A percentile compares a stretch with the other conserved stretches of the same genome.
Conservation (phyloP, 2,888 invertebrate species). For the Protophormia terraenovae region DNA sequence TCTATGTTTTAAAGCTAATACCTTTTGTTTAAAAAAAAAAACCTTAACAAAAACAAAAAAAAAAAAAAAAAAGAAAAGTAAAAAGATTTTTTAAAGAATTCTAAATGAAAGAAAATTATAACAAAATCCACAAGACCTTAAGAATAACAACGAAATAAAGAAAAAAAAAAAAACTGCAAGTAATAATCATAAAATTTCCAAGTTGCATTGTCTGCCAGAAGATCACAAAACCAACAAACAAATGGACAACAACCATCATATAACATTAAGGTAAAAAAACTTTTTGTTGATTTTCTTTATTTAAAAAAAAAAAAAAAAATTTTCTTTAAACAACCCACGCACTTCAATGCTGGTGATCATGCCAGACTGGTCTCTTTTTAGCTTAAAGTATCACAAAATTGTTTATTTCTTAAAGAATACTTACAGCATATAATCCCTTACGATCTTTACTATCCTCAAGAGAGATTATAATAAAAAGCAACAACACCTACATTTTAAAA, state of each 20-base stretch:
- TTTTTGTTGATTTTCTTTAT: constrained; percentile 36
- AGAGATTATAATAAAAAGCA: constrained; percentile 52
- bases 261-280: constrained; percentile 54
- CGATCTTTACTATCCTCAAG: constrained; percentile 27
- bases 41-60: too few relatives aligned
- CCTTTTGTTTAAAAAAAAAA: not conserved
- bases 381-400: too few relatives aligned
- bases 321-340: constrained; percentile 58
- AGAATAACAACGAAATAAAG: not conserved
- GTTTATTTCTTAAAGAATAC: too few relatives aligned
- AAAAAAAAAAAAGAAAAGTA: too few relatives aligned
- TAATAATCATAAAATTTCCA: constrained; percentile 62
- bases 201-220: constrained; percentile 24
- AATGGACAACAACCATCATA: constrained; percentile 37
- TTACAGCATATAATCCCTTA: constrained; percentile 9
- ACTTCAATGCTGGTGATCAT: constrained; percentile 53
- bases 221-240: constrained; percentile 23
- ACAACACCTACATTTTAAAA: constrained; percentile 53
- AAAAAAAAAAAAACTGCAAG: constrained; percentile 41
- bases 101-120: constrained; percentile 60
- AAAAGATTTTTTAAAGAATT: constrained; percentile 48
- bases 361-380: too few relatives aligned
- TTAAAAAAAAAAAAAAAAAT: too few relatives aligned
- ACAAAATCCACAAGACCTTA: constrained; percentile 21
- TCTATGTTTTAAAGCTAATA: too few relatives aligned